A percentile compares a stretch with the other conserved stretches of the same genome.
Conservation (phyloP, 2,797 vertebrate genomes). For the Pipistrellus pygmaeus region DNA sequence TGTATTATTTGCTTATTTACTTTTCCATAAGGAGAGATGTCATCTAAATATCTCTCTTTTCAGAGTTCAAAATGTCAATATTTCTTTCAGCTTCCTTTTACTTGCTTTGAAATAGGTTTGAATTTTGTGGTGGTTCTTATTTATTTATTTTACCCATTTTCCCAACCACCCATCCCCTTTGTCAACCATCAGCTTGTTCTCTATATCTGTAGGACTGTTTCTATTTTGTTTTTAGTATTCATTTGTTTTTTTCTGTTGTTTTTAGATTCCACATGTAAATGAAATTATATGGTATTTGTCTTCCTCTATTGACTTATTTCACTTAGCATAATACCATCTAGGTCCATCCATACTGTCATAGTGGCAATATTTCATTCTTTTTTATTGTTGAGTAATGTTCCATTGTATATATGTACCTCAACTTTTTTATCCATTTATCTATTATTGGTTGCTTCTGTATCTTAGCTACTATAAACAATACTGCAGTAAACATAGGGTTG, state of each 20-base stretch:
- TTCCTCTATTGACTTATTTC: not conserved
- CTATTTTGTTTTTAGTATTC: not conserved
- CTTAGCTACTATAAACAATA: not conserved
- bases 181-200: not conserved
- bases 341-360: not conserved
- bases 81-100: conserved; percentile 57
- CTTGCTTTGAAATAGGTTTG: conserved; percentile 53
- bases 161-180: not conserved
- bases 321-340: not conserved
- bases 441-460: not conserved
- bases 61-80: conserved; percentile 32
- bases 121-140: not conserved
- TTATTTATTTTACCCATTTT: not conserved
- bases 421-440: not conserved
- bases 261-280: not conserved
- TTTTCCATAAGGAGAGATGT: conserved; percentile 4
- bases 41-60: conserved; percentile 58
- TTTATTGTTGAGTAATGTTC: not conserved
- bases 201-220: not conserved
- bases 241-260: not conserved
- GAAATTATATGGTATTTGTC: not conserved
- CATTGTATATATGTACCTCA: not conserved
- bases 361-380: not conserved
- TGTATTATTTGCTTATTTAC: not conserved
- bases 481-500: not conserved